Conservation (phyloP, 2,113 vertebrate species). For the Lichenostomus cassidix region DNA sequence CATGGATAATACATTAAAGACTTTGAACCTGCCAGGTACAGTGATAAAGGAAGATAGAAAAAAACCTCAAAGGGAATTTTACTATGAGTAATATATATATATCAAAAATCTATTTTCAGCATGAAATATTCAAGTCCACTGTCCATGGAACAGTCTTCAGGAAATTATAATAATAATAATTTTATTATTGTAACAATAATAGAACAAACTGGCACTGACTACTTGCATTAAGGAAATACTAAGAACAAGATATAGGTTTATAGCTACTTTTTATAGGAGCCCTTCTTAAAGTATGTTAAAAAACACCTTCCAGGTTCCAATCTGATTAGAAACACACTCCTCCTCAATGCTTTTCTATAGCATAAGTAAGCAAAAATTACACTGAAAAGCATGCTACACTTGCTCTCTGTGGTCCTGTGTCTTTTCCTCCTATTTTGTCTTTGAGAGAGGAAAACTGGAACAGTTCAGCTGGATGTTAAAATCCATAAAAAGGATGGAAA, state of each 20-base stretch:
- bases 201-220: neutral
- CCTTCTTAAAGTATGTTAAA: neutral
- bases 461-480: neutral
- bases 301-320: neutral
- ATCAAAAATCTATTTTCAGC: slow-evolving; percentile 13
- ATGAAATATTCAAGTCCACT: neutral
- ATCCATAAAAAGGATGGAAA: neutral
- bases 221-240: neutral
- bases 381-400: neutral
- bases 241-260: neutral
- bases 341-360: neutral
- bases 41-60: neutral
- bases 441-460: neutral
- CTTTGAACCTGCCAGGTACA: slow-evolving; percentile 7
- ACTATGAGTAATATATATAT: neutral
- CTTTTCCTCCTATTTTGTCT: neutral
- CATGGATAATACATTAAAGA: slow-evolving; percentile 50
- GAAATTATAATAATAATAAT: neutral
- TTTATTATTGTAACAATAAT: no score
- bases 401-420: neutral
- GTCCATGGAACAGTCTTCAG: neutral
- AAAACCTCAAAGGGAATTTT: slow-evolving; percentile 47
- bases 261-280: neutral
- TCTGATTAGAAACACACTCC: neutral
- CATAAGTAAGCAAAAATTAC: neutral